phyloP scores from a whole-genome alignment of 2,888 invertebrate genomes.

The Coecobrya sp. region DNA sequence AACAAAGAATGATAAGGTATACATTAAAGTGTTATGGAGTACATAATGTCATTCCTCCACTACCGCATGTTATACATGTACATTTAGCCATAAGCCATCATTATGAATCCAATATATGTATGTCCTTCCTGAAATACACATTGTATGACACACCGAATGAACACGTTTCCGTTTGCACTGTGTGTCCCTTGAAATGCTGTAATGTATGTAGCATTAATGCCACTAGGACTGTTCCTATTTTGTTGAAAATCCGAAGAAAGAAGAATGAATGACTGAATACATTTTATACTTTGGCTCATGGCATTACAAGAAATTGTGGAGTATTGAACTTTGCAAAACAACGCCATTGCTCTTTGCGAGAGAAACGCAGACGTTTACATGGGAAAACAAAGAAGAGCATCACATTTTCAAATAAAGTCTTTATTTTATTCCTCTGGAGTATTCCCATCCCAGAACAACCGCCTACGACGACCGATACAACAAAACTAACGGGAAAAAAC shows the following conservation, averaged over 20 bases:
- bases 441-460: background rate
- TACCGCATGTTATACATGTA: background rate
- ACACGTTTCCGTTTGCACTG: background rate
- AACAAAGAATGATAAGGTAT: conserved; percentile 7
- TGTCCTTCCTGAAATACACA: background rate
- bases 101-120: background rate
- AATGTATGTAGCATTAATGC: background rate
- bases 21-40: background rate
- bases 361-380: background rate
- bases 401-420: background rate
- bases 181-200: background rate
- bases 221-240: background rate
- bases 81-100: background rate
- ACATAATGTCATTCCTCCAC: background rate
- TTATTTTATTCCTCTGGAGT: conserved; percentile 26
- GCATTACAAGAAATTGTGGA: conserved; percentile 45
- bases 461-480: background rate
- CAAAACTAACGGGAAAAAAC: background rate
- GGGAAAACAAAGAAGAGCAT: background rate
- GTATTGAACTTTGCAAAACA: background rate
- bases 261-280: background rate
- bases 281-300: background rate
- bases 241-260: background rate
- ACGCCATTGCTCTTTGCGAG: background rate
- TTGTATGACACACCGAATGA: background rate